Evolutionary conservation across 2,888 invertebrate genomes (phyloP).

Genomic region (Ligdia adustata): DNA sequence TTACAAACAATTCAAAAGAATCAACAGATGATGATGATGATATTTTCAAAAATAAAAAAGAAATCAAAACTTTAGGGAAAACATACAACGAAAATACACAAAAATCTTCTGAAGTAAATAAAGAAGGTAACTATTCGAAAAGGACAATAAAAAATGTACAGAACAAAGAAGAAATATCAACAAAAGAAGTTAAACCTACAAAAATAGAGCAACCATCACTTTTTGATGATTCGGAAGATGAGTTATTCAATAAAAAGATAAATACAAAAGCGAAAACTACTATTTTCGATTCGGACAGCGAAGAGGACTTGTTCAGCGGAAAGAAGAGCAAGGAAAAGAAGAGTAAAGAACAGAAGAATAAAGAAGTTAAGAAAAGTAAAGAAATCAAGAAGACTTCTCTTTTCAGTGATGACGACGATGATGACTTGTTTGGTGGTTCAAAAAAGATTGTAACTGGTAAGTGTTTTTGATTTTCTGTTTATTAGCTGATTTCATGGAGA

Average conservation of each 20-base stretch:
- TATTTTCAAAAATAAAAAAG: constrained; percentile 12
- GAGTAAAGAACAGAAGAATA: constrained; percentile 15
- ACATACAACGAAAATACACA: constrained; percentile 20
- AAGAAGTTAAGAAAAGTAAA: constrained; percentile 20
- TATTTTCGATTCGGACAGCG: constrained; percentile 67
- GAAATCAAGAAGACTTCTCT: constrained; percentile 50
- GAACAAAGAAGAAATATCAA: constrained; percentile 35
- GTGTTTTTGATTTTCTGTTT: constrained; percentile 23
- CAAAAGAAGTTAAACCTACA: constrained; percentile 8
- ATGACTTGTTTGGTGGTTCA: constrained; percentile 67
- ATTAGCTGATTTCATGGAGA: too few relatives aligned
- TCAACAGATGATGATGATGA: constrained; percentile 20
- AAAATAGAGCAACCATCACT: constrained; percentile 36
- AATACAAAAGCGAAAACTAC: constrained; percentile 36
- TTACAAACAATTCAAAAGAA: constrained; percentile 12
- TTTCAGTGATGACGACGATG: constrained; percentile 65
- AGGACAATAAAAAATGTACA: not conserved
- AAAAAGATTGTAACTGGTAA: too few relatives aligned
- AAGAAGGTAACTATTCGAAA: constrained; percentile 15
- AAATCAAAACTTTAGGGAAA: constrained; percentile 29
- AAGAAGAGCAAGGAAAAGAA: constrained; percentile 37
- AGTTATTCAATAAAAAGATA: constrained; percentile 54
- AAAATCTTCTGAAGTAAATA: constrained; percentile 1
- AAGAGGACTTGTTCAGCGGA: constrained; percentile 61
- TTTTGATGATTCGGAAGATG: constrained; percentile 65